These are phyloP conservation scores for Hermatobates lingyangjiaoensis DNA, from an alignment of 1,140 invertebrate species.

Conservation along the genomic window DNA sequence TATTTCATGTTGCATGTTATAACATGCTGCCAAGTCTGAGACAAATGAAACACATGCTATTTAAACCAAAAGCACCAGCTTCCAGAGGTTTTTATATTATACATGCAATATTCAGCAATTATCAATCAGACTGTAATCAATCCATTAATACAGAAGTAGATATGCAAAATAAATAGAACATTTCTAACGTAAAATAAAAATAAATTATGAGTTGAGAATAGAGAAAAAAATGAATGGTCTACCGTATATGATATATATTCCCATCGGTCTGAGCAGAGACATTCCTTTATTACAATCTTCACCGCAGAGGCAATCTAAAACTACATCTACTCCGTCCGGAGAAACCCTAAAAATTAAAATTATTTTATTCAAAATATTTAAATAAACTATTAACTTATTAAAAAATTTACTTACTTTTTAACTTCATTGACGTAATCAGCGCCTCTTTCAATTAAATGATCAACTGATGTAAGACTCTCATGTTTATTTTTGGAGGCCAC, in stretches of 20 bases:
- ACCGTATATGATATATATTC: constrained; percentile 74
- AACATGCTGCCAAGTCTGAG: too few relatives aligned
- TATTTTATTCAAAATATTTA: neutral
- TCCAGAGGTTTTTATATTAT: too few relatives aligned
- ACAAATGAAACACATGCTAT: too few relatives aligned
- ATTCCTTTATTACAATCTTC: constrained; percentile 75
- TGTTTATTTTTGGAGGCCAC: constrained; percentile 71
- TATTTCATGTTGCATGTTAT: too few relatives aligned
- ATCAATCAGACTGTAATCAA: too few relatives aligned
- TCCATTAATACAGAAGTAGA: too few relatives aligned
- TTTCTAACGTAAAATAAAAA: too few relatives aligned
- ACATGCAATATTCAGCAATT: too few relatives aligned
- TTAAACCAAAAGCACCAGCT: too few relatives aligned
- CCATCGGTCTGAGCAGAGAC: constrained; percentile 68
- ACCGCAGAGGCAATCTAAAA: constrained; percentile 72
- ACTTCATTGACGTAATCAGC: constrained; percentile 66
- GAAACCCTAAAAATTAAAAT: constrained; percentile 32
- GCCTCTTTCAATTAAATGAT: constrained; percentile 54
- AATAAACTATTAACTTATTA: neutral
- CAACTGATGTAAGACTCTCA: constrained; percentile 53
- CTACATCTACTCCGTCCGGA: constrained; percentile 66
- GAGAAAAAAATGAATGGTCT: constrained; percentile 15
- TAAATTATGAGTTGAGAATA: too few relatives aligned
- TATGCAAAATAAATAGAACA: too few relatives aligned
- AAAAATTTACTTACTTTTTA: constrained; percentile 44